Base-by-base conservation (phyloP, 2,888 invertebrate genomes). In the Frankliniella fusca region DNA sequence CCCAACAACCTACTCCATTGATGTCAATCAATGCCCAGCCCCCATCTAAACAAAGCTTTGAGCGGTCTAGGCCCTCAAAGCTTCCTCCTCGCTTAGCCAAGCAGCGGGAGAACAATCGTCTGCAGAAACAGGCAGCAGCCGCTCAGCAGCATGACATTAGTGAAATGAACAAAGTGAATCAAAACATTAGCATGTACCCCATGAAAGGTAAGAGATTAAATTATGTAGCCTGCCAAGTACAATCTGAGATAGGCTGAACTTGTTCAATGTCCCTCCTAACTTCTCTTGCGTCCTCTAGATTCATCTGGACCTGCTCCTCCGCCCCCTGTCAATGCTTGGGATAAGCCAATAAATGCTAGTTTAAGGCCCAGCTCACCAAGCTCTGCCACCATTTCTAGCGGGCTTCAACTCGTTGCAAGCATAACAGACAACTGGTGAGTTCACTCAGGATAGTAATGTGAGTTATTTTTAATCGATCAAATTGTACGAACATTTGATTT, bases 281-380 rank as follows among this genome's bases (percentile, higher is more conserved):
- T 38, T 38, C 38, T 38, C 38, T 38, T 38, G 38, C 5, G 38
- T 38, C 3, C 5, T 38, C 38, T 38, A 83, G 83, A 83, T 80
- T 82, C 82, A 1, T 76, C 70, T 11, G 70, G 70, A 1, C 90
- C 91, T 50, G 90, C 92, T 9, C 92, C 93, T 10, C 93, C 93
- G n/a, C 94, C 94, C 2, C 88, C 92, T 3, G 92, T 93, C 15
- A 95, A 94, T 88, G 95, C 95, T 3, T 96, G 96, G 96, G 95
- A 95, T 85, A 95, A 95, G 88, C 94, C 95, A 7, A 93, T 95
- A 85, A 92, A 92, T 54, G 91, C 93, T 86, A 91, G 92, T 81
- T 87, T 94, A 84, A 89, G 93, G 83, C 90, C 91, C 8, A 92
- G 90, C 85, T 90, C 90, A 3, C 89, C 89, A 12, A 27, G 70